Percentiles rank a stretch among this genome's conserved stretches.
These are phyloP conservation scores for Chelidonichthys spinosus DNA, from an alignment of 2,797 vertebrate genomes.

Conservation along the genomic window DNA sequence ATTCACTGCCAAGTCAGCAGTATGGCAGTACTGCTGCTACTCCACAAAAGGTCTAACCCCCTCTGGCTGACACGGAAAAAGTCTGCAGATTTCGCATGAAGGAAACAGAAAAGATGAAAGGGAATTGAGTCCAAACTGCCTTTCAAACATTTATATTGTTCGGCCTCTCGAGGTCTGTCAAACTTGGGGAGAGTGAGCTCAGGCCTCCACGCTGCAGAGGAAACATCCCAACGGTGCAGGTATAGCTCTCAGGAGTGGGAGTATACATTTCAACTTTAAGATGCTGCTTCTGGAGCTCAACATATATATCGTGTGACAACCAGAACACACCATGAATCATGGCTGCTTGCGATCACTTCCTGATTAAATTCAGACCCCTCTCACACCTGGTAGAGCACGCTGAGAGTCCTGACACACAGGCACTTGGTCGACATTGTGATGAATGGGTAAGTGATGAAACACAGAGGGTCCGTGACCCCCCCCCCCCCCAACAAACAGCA, in stretches of 20 bases:
- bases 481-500: constrained; percentile 54
- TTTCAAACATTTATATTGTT: constrained; percentile 77
- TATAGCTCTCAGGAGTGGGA: constrained; percentile 63
- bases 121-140: constrained; percentile 60
- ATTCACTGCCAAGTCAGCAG: constrained; percentile 72
- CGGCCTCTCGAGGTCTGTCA: constrained; percentile 73
- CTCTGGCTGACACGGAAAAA: constrained; percentile 67
- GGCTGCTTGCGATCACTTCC: constrained; percentile 74
- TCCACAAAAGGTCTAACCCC: constrained; percentile 60
- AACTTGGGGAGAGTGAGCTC: constrained; percentile 67
- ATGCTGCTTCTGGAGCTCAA: constrained; percentile 64
- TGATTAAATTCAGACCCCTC: constrained; percentile 72
- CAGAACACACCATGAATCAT: constrained; percentile 76
- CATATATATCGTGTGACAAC: constrained; percentile 67
- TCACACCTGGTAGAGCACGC: constrained; percentile 78
- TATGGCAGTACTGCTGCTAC: constrained; percentile 50
- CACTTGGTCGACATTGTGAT: constrained; percentile 76
- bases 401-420: constrained; percentile 69
- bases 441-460: constrained; percentile 82
- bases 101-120: constrained; percentile 76
- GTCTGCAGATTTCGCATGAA: constrained; percentile 64
- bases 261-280: constrained; percentile 70
- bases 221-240: constrained; percentile 64
- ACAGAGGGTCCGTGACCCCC: constrained; percentile 73
- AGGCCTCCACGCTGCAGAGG: constrained; percentile 56